Percentiles rank a stretch among this genome's conserved stretches.
phyloP scores from a whole-genome alignment of 2,797 vertebrate species.

The Thripadectes ignobilis region DNA sequence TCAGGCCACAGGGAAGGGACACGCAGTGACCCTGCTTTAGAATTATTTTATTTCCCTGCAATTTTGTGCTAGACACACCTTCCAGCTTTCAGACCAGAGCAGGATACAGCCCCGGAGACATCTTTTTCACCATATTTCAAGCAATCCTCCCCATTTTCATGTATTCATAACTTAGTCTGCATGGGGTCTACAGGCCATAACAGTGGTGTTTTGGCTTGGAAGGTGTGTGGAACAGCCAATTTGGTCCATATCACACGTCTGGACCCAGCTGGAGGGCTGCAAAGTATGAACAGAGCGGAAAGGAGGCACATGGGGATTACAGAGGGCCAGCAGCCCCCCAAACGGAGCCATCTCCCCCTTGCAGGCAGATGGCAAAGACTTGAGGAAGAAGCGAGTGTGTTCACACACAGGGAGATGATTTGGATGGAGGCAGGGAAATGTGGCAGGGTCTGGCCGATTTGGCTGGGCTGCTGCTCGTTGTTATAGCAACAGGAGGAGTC shows the following conservation, averaged over 20 bases:
- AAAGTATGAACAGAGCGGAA: fast-evolving
- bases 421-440: slow-evolving; percentile 7
- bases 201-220: neutral
- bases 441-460: neutral
- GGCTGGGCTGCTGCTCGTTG: slow-evolving; percentile 38
- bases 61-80: neutral
- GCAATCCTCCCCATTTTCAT: neutral
- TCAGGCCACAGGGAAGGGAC: neutral
- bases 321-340: neutral
- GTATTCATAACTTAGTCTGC: neutral
- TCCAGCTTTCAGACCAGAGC: neutral
- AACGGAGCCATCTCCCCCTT: neutral
- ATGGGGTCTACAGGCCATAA: neutral
- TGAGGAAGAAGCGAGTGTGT: neutral
- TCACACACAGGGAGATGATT: neutral
- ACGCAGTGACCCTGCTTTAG: neutral
- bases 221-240: neutral
- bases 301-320: neutral
- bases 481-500: slow-evolving; percentile 47
- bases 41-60: neutral
- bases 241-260: fast-evolving
- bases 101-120: neutral
- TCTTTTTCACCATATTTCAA: neutral
- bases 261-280: neutral
- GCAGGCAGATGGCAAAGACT: neutral